Evolutionary conservation across 2,113 vertebrate genomes (phyloP).

Genomic region (Petromus typicus): DNA sequence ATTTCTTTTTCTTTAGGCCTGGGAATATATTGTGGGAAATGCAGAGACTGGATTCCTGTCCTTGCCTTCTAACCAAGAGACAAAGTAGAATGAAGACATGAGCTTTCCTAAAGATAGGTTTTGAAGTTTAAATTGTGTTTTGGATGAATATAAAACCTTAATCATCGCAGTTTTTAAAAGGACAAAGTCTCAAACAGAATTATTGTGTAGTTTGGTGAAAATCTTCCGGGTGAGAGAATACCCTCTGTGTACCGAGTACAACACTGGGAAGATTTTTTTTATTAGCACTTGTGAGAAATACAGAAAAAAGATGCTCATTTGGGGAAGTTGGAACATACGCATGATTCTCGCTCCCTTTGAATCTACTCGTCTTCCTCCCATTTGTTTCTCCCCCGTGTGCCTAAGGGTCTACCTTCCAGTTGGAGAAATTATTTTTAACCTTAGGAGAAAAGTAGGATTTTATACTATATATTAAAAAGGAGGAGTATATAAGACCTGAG

Average conservation of each 20-base stretch:
- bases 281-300: neutral
- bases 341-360: neutral
- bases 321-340: neutral
- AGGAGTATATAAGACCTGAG: constrained; percentile 33
- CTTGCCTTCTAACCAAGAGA: neutral
- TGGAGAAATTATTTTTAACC: neutral
- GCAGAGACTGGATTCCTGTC: neutral
- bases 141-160: neutral
- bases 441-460: neutral
- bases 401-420: neutral
- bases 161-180: neutral
- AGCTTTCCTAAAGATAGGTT: neutral
- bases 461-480: neutral
- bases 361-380: neutral
- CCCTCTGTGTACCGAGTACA: neutral
- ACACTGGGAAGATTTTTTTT: neutral
- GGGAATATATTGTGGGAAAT: neutral
- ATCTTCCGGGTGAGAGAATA: neutral
- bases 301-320: neutral
- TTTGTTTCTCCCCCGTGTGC: neutral
- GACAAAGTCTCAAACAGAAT: neutral
- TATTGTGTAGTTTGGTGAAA: neutral
- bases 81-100: neutral
- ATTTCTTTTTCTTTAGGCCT: neutral
- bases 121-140: neutral